Evolutionary conservation across 2,113 vertebrate genomes (phyloP).

Genomic region (Poecilia latipinna): DNA sequence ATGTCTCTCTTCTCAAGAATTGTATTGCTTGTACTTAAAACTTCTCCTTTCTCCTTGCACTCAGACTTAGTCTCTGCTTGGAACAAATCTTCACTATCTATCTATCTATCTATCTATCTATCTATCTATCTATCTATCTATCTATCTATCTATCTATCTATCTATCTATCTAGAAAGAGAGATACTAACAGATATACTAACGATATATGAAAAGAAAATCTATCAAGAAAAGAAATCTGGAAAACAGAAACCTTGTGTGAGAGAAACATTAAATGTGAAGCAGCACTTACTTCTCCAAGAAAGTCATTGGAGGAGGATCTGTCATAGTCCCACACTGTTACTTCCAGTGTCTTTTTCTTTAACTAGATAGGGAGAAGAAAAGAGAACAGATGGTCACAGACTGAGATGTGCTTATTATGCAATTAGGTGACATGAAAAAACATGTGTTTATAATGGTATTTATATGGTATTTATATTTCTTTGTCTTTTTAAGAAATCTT

Average conservation of each 20-base stretch:
- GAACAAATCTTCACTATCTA: too few species aligned
- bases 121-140: too few species aligned
- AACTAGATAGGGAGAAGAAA: slow-evolving; percentile 80
- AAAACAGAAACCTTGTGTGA: slow-evolving; percentile 3
- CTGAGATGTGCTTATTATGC: background rate
- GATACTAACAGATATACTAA: background rate
- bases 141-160: too few species aligned
- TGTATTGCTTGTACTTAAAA: too few species aligned
- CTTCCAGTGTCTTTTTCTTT: slow-evolving; percentile 98
- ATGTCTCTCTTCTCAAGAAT: too few species aligned
- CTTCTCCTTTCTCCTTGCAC: too few species aligned
- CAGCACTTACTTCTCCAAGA: slow-evolving; percentile 92
- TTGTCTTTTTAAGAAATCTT: background rate
- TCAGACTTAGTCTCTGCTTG: too few species aligned
- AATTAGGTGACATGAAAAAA: background rate
- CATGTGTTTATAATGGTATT: background rate
- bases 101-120: too few species aligned
- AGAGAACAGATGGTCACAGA: slow-evolving; percentile 14
- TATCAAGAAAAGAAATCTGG: background rate
- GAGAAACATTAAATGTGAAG: slow-evolving; percentile 14
- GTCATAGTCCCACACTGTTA: slow-evolving; percentile 99
- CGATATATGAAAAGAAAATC: background rate
- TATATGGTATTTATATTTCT: background rate
- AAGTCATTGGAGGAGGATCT: slow-evolving; percentile 98
- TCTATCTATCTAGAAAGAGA: too few species aligned